These are phyloP conservation scores for Aleiodes alternator DNA, from an alignment of 2,888 invertebrate species.

Conservation along the genomic window DNA sequence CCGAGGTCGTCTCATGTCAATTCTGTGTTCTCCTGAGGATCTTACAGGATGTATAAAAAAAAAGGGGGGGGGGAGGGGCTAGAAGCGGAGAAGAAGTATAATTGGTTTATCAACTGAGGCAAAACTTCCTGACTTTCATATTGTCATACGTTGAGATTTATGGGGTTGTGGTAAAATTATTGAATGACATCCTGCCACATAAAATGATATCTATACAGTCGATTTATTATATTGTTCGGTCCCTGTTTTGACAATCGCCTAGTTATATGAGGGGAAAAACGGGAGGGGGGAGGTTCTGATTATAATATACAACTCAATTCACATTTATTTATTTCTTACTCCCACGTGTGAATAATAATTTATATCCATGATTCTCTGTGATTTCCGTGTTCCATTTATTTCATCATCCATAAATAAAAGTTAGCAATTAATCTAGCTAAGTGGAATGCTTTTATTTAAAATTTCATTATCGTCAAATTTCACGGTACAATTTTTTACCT, in stretches of 20 bases:
- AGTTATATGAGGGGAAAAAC: conserved; percentile 5
- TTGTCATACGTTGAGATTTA: conserved; percentile 45
- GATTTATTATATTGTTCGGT: conserved; percentile 69
- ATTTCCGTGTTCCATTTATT: conserved; percentile 25
- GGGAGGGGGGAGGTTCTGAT: not conserved
- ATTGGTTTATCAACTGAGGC: conserved; percentile 25
- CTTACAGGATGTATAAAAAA: conserved; percentile 1
- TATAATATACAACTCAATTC: not conserved
- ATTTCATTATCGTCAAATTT: not conserved
- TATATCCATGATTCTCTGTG: not conserved
- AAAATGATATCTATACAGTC: conserved; percentile 57
- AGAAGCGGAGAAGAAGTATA: conserved; percentile 1
- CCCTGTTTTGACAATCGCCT: conserved; percentile 57
- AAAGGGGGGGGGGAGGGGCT: not conserved
- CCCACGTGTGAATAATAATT: not conserved
- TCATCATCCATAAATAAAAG: conserved; percentile 4
- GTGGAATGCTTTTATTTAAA: not conserved
- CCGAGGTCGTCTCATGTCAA: conserved; percentile 29
- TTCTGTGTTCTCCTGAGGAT: conserved; percentile 45
- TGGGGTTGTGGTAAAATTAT: not conserved
- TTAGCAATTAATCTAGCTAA: not conserved
- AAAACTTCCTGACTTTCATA: conserved; percentile 13
- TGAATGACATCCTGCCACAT: not conserved
- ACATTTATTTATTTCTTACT: not conserved
- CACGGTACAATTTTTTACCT: not conserved